Percentiles rank a stretch among this genome's conserved stretches.
phyloP scores from a whole-genome alignment of 2,888 invertebrate genomes.

The Barypeithes pellucidus region DNA sequence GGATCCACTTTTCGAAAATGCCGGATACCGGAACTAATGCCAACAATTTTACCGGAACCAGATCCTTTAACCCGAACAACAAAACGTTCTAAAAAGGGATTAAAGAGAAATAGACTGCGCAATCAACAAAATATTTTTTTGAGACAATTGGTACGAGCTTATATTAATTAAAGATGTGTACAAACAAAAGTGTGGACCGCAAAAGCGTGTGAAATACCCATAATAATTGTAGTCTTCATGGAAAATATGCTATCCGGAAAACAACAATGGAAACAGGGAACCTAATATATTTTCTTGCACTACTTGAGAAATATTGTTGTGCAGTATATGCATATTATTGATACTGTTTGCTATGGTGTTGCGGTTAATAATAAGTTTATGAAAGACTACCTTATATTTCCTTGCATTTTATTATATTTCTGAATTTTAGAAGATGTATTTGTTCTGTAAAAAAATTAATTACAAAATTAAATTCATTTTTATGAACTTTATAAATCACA shows the following conservation, averaged over 20 bases:
- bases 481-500: not conserved
- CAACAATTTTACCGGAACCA: too few relatives aligned
- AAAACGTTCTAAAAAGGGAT: too few relatives aligned
- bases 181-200: not conserved
- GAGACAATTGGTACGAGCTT: too few relatives aligned
- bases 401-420: not conserved
- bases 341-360: not conserved
- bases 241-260: conserved; percentile 17
- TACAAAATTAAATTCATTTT: not conserved
- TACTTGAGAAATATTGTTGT: not conserved
- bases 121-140: too few relatives aligned
- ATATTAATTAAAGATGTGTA: too few relatives aligned
- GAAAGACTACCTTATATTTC: not conserved
- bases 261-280: not conserved
- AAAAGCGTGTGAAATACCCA: not conserved
- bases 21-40: too few relatives aligned
- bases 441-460: conserved; percentile 22
- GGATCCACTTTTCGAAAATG: too few relatives aligned
- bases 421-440: not conserved
- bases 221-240: not conserved
- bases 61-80: too few relatives aligned
- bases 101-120: too few relatives aligned
- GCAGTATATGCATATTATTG: not conserved
- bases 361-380: not conserved
- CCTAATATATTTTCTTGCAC: not conserved